phyloP scores from a whole-genome alignment of 2,797 vertebrate species.

The Emys orbicularis region DNA sequence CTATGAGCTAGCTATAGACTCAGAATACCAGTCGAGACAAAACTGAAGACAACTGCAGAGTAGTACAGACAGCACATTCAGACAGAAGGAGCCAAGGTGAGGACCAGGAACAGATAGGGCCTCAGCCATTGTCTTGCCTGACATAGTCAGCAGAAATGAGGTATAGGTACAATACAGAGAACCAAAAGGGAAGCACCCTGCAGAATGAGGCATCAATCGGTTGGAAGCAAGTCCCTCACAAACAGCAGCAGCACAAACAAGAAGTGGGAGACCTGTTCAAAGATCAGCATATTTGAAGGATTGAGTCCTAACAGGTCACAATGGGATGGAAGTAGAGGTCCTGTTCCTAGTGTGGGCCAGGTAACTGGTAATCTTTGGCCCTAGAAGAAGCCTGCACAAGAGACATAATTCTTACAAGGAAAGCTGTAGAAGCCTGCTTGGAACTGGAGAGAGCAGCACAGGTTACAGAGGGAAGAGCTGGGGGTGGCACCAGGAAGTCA shows the following conservation, averaged over 20 bases:
- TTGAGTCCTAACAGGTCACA: neutral
- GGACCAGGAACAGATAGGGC: neutral
- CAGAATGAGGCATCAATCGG: neutral
- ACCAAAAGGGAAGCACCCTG: too few relatives aligned
- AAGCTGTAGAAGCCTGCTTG: neutral
- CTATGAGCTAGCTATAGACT: neutral
- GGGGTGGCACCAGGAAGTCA: neutral
- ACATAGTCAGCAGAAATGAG: neutral
- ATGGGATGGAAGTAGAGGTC: neutral
- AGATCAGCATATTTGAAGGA: neutral
- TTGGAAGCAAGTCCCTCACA: neutral
- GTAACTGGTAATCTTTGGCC: neutral
- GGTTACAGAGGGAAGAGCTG: neutral
- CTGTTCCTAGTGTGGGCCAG: neutral
- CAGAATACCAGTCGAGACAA: neutral
- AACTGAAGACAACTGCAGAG: neutral
- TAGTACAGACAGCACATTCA: neutral
- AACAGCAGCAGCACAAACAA: neutral
- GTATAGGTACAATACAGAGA: too few relatives aligned
- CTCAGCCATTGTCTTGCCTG: neutral
- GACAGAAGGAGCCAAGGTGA: neutral
- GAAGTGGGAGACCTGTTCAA: neutral
- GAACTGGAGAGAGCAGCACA: neutral
- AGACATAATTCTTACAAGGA: neutral
- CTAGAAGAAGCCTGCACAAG: neutral